phyloP scores from a whole-genome alignment of 1,140 invertebrate species.

The Diachasmimorpha longicaudata region DNA sequence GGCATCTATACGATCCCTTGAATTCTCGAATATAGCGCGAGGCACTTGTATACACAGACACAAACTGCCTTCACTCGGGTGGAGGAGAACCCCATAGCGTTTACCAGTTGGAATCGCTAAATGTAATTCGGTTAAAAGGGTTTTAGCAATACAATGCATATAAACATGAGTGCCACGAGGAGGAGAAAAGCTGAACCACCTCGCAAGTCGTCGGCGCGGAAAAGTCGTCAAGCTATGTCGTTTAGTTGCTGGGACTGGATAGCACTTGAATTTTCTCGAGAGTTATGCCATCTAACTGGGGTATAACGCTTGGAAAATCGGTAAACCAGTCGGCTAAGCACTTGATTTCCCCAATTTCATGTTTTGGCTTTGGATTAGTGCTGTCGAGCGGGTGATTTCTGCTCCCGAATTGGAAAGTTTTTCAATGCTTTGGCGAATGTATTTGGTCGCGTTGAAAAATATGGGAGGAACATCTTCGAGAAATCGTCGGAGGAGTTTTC shows the following conservation, averaged over 20 bases:
- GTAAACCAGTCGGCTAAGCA: neutral
- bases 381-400: too few species aligned
- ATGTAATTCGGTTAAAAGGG: slow-evolving; percentile 63
- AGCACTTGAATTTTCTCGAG: neutral
- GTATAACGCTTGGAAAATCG: slow-evolving; percentile 40
- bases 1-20: slow-evolving; percentile 1
- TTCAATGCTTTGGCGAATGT: too few species aligned
- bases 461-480: too few species aligned
- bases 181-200: neutral
- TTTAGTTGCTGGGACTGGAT: neutral
- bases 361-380: neutral
- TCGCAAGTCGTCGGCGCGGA: slow-evolving; percentile 27
- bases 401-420: too few species aligned
- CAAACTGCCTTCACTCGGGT: neutral
- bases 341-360: neutral
- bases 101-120: slow-evolving; percentile 55
- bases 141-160: slow-evolving; percentile 64
- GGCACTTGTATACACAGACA: slow-evolving; percentile 11
- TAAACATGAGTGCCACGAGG: slow-evolving; percentile 54
- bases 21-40: slow-evolving; percentile 5
- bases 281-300: slow-evolving; percentile 12
- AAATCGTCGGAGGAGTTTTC: too few species aligned
- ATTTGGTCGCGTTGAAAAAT: too few species aligned
- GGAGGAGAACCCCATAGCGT: neutral
- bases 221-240: slow-evolving; percentile 8